phyloP scores from a whole-genome alignment of 2,113 vertebrate species.

The Petrocephalus zakoni region DNA sequence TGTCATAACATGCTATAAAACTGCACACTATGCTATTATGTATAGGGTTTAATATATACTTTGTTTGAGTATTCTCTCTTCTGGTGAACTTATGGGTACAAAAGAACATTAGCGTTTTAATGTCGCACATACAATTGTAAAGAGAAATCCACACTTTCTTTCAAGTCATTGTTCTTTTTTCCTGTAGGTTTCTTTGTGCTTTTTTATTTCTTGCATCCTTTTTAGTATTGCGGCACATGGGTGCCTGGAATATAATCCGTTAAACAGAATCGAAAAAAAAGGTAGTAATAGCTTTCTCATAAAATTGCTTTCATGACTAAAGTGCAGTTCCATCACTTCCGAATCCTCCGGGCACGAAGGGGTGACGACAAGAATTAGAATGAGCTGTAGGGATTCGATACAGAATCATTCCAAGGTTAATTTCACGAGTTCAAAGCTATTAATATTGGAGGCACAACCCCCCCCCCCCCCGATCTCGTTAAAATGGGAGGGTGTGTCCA shows the following conservation, averaged over 20 bases:
- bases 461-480: neutral
- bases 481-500: neutral
- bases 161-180: neutral
- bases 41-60: neutral
- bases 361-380: neutral
- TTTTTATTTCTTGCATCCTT: neutral
- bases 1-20: neutral
- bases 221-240: neutral
- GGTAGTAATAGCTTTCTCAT: neutral
- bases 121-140: neutral
- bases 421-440: conserved; percentile 1
- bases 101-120: neutral
- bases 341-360: neutral
- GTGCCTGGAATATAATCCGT: neutral
- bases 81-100: neutral
- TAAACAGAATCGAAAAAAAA: neutral
- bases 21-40: neutral
- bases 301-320: neutral
- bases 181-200: neutral
- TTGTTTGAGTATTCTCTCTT: neutral
- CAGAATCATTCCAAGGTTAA: neutral
- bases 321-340: neutral
- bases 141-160: neutral
- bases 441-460: neutral
- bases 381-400: too few relatives aligned